Percentiles rank a stretch among this genome's conserved stretches.
Conservation (phyloP, 2,888 invertebrate species). For the Microctonus brassicae region DNA sequence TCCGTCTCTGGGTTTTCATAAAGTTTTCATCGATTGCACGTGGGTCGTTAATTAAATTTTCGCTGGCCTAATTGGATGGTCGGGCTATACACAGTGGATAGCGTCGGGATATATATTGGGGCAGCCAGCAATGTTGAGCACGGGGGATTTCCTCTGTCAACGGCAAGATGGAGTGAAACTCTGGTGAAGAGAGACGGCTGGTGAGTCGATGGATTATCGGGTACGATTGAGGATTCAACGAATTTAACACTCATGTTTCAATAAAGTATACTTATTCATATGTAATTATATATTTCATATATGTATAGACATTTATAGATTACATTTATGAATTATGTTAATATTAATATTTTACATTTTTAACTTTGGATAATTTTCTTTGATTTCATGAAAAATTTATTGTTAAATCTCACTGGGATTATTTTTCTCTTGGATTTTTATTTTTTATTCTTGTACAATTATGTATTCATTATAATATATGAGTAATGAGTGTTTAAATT, state of each 20-base stretch:
- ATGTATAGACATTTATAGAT: neutral
- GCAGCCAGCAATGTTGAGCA: conserved; percentile 49
- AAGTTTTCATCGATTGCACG: conserved; percentile 54
- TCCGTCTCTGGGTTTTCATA: conserved; percentile 33
- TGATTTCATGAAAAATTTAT: too few relatives aligned
- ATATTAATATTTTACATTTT: neutral
- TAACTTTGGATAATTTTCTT: neutral
- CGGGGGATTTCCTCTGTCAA: conserved; percentile 68
- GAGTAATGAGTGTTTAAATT: too few relatives aligned
- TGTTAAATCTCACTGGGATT: too few relatives aligned
- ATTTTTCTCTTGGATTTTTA: too few relatives aligned
- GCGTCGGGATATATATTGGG: conserved; percentile 46
- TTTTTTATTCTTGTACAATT: too few relatives aligned
- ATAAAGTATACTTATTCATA: neutral
- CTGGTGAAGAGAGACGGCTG: conserved; percentile 66
- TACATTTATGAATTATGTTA: neutral
- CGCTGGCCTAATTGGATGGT: conserved; percentile 62
- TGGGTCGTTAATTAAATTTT: conserved; percentile 63
- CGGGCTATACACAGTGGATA: conserved; percentile 47
- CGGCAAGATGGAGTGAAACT: conserved; percentile 69
- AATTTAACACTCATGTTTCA: conserved; percentile 17
- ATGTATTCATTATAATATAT: too few relatives aligned
- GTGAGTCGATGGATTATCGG: conserved; percentile 65
- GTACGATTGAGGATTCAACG: conserved; percentile 32
- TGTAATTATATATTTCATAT: too few relatives aligned